Conservation (phyloP, 2,113 vertebrate genomes). For the Passer domesticus region DNA sequence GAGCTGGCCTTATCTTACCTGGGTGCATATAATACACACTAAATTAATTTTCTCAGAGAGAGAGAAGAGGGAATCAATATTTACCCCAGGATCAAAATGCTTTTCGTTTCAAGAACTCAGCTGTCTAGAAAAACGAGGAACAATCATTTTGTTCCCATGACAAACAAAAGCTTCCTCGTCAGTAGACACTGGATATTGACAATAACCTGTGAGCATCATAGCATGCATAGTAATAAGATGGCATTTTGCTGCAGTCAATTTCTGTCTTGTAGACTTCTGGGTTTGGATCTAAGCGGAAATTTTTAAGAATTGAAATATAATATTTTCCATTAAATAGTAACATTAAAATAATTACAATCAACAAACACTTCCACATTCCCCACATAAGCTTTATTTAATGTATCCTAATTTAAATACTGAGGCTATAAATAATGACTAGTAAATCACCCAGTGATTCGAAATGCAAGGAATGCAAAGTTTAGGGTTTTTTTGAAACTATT, state of each 20-base stretch:
- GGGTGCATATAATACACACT: neutral
- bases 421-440: neutral
- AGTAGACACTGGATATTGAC: neutral
- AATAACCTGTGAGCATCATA: neutral
- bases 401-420: neutral
- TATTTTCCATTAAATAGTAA: neutral
- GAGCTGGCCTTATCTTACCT: neutral
- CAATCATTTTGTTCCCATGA: conserved; percentile 26
- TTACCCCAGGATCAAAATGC: conserved; percentile 38
- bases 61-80: conserved; percentile 37
- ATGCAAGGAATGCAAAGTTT: neutral
- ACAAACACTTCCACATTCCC: neutral
- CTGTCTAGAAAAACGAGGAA: conserved; percentile 13
- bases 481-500: neutral
- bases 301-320: neutral
- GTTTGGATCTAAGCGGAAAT: neutral
- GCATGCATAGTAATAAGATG: neutral
- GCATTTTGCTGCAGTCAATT: neutral
- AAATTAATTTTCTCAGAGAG: conserved; percentile 42
- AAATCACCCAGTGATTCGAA: neutral
- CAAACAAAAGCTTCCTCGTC: conserved; percentile 51
- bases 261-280: neutral
- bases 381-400: neutral
- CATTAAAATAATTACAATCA: neutral
- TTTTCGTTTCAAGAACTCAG: conserved; percentile 1